Percentiles rank a stretch among this genome's conserved stretches.
These are phyloP conservation scores for Nephrotoma appendiculata DNA, from an alignment of 2,888 invertebrate genomes.

Conservation along the genomic window DNA sequence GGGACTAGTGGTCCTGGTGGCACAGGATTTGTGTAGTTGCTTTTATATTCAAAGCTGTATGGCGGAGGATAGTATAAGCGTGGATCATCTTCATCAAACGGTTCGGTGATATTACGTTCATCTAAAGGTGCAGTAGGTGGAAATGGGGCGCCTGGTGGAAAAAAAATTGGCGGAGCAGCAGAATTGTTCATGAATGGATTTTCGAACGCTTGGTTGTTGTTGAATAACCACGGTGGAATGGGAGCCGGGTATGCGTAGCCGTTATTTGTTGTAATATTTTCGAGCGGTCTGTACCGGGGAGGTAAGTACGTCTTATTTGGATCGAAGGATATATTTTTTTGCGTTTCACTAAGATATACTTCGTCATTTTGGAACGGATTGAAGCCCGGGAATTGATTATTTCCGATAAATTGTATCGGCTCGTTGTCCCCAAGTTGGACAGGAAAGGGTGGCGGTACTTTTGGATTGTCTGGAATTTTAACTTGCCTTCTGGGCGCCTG, in stretches of 20 bases:
- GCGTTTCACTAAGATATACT: conserved; percentile 37
- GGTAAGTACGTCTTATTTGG: conserved; percentile 36
- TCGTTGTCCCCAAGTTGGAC: conserved; percentile 75
- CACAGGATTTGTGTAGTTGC: conserved; percentile 58
- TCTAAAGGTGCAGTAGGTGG: conserved; percentile 23
- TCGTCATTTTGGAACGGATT: conserved; percentile 47
- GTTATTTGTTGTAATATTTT: conserved; percentile 20
- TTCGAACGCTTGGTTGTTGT: conserved; percentile 24
- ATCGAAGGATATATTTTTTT: conserved; percentile 21
- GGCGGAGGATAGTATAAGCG: conserved; percentile 84
- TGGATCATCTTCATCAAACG: conserved; percentile 81
- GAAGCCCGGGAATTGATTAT: conserved; percentile 45
- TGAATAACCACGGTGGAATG: conserved; percentile 41
- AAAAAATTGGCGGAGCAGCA: conserved; percentile 13
- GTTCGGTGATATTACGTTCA: conserved; percentile 61
- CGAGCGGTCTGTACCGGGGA: conserved; percentile 41
- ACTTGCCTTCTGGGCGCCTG: conserved; percentile 71
- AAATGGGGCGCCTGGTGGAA: conserved; percentile 22
- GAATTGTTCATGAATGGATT: conserved; percentile 18
- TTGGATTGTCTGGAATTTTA: conserved; percentile 66
- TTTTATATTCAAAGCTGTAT: conserved; percentile 72
- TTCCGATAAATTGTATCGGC: conserved; percentile 73
- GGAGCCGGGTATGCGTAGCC: conserved; percentile 43
- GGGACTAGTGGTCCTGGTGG: conserved; percentile 78
- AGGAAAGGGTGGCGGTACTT: conserved; percentile 86